phyloP scores from a whole-genome alignment of 30 jellyfish, hydroid and myxozoan species.

The Clytia hemisphaerica region DNA sequence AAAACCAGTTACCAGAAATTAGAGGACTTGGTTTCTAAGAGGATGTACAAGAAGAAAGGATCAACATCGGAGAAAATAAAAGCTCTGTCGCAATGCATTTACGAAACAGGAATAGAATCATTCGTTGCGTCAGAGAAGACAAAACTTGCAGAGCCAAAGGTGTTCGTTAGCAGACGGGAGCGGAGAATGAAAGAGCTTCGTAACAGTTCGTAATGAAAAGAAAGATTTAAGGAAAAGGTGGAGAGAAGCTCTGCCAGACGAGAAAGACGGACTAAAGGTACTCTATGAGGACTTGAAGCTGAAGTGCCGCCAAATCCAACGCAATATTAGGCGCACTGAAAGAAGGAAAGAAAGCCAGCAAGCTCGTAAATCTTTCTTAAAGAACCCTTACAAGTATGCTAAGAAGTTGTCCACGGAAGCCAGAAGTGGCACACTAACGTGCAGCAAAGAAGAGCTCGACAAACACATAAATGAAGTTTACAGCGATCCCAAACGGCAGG shows the following conservation, averaged over 20 bases:
- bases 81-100: too few relatives aligned
- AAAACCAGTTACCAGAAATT: neutral
- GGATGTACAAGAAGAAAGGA: slow-evolving; percentile 11
- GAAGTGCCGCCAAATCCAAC: slow-evolving; percentile 1
- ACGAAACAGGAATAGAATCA: too few relatives aligned
- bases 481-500: too few relatives aligned
- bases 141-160: too few relatives aligned
- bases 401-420: slow-evolving; percentile 9
- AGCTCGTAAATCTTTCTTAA: neutral
- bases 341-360: slow-evolving; percentile 8
- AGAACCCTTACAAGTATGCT: neutral
- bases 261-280: slow-evolving; percentile 2
- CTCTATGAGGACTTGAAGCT: slow-evolving; percentile 1
- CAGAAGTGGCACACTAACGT: neutral
- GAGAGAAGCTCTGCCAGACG: neutral
- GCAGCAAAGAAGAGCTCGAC: slow-evolving; percentile 9
- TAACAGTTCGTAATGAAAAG: slow-evolving; percentile 3
- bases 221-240: slow-evolving; percentile 4
- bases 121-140: too few relatives aligned
- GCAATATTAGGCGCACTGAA: neutral
- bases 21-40: slow-evolving; percentile 2
- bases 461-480: slow-evolving; percentile 5
- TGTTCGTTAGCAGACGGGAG: slow-evolving; percentile 8
- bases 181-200: neutral
- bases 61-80: too few relatives aligned